Percentiles rank a stretch among this genome's conserved stretches.
These are phyloP conservation scores for Blomia tropicalis DNA, from an alignment of 2,888 invertebrate species.

Conservation along the genomic window DNA sequence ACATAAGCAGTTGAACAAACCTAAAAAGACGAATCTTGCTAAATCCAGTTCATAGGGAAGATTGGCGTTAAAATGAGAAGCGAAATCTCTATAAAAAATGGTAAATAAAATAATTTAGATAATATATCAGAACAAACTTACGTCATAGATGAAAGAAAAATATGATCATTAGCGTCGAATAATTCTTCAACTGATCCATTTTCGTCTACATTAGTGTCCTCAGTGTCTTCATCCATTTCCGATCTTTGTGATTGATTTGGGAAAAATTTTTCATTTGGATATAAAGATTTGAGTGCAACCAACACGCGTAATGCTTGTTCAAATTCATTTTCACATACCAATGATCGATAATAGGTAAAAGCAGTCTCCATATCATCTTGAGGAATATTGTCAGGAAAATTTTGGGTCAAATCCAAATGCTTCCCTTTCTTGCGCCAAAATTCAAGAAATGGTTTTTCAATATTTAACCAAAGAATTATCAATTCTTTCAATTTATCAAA, in stretches of 20 bases:
- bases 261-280: slow-evolving; percentile 7
- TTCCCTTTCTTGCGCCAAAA: not conserved
- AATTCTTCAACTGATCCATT: slow-evolving; percentile 24
- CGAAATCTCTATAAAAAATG: not conserved
- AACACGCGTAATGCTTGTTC: not conserved
- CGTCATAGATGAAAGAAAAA: not conserved
- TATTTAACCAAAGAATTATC: not conserved
- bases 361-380: not conserved
- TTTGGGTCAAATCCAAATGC: not conserved
- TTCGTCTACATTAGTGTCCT: slow-evolving; percentile 26
- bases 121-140: not conserved
- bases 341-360: not conserved
- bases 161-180: not conserved
- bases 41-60: not conserved
- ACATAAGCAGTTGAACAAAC: no score
- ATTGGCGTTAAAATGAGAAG: not conserved
- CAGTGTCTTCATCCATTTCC: slow-evolving; percentile 18
- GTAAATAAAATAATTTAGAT: not conserved
- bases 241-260: not conserved
- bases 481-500: not conserved
- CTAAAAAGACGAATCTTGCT: not conserved
- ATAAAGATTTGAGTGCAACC: not conserved
- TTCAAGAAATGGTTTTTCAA: not conserved
- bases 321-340: not conserved
- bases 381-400: not conserved